Conservation (phyloP, 2,888 invertebrate species). For the Melieria picta region DNA sequence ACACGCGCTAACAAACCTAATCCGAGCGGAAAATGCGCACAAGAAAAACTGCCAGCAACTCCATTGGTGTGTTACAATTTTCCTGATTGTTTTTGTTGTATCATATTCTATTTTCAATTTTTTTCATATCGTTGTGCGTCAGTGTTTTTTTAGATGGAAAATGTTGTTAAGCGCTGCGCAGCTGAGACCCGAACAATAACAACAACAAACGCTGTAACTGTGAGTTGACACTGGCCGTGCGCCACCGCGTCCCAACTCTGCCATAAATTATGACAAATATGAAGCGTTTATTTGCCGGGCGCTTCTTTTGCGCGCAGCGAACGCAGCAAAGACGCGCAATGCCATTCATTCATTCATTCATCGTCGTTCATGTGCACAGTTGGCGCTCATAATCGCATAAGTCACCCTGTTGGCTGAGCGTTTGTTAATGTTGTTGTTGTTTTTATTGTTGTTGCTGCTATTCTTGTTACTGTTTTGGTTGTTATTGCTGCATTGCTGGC, state of each 20-base stretch:
- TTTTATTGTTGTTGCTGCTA: slow-evolving; percentile 9
- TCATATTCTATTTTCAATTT: neutral
- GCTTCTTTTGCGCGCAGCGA: neutral
- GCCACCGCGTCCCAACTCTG: slow-evolving; percentile 12
- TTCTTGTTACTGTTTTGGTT: neutral
- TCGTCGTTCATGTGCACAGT: slow-evolving; percentile 46
- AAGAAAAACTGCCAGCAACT: slow-evolving; percentile 4
- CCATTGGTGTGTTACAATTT: slow-evolving; percentile 16
- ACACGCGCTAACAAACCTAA: slow-evolving; percentile 25
- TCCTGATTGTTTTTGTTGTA: neutral
- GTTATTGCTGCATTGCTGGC: neutral
- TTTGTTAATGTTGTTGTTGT: slow-evolving; percentile 39
- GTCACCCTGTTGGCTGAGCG: slow-evolving; percentile 58
- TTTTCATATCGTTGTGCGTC: neutral
- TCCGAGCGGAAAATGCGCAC: slow-evolving; percentile 5
- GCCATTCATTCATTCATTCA: neutral
- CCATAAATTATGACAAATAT: slow-evolving; percentile 35
- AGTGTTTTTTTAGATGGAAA: slow-evolving; percentile 10
- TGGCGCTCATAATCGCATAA: slow-evolving; percentile 60
- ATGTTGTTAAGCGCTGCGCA: slow-evolving; percentile 15
- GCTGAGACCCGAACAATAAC: slow-evolving; percentile 17
- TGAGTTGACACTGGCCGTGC: neutral
- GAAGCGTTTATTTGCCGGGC: slow-evolving; percentile 31
- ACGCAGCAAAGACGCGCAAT: neutral
- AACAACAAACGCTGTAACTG: neutral